A percentile compares a stretch with the other conserved stretches of the same genome.
Evolutionary conservation across 1,140 invertebrate genomes (phyloP).

Genomic region (Euura saliciscinereae): DNA sequence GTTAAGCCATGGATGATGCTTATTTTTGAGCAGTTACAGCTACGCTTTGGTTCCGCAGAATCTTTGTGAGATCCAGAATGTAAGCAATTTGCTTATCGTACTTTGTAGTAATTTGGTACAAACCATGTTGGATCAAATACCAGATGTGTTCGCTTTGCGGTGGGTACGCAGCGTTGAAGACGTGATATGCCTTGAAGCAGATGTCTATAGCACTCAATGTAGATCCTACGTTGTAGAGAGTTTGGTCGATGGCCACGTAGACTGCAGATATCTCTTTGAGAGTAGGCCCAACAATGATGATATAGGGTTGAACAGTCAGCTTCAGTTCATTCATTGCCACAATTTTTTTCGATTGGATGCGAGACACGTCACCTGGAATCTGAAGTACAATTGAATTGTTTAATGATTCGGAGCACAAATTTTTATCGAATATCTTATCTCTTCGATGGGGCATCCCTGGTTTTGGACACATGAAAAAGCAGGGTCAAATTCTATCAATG

Average conservation of each 20-base stretch:
- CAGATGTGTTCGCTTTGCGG: conserved; percentile 19
- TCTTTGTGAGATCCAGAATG: background rate
- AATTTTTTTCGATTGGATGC: background rate
- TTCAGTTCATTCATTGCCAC: background rate
- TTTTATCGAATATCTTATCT: background rate
- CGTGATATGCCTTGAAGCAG: conserved; percentile 20
- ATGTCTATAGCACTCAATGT: conserved; percentile 17
- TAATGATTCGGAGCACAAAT: no score
- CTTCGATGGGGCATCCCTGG: background rate
- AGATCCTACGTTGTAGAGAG: background rate
- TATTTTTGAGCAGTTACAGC: background rate
- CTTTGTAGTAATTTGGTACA: conserved; percentile 15
- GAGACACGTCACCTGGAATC: background rate
- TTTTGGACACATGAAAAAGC: conserved; percentile 3
- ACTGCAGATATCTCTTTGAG: background rate
- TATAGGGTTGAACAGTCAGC: background rate
- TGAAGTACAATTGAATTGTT: background rate
- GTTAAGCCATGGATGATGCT: background rate
- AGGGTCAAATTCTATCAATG: background rate
- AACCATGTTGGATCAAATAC: conserved; percentile 19
- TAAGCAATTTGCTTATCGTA: background rate
- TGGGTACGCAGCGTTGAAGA: conserved; percentile 14
- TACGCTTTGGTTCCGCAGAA: background rate
- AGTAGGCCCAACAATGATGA: background rate
- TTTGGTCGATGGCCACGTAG: background rate